Conservation (phyloP, 2,888 invertebrate genomes). For the Ditula angustiorana region DNA sequence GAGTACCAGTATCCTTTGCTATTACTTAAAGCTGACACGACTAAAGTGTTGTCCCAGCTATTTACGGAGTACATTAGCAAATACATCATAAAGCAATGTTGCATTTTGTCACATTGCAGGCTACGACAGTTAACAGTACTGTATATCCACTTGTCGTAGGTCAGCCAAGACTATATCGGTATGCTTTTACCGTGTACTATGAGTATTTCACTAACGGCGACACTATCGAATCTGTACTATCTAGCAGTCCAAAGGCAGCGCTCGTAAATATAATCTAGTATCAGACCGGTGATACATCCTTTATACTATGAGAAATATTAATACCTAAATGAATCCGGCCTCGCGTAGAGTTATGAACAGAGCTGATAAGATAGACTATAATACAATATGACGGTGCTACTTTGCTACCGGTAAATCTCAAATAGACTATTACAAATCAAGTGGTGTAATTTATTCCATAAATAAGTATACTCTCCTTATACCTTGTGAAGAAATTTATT, state of each 20-base stretch:
- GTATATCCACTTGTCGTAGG: constrained; percentile 52
- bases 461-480: constrained; percentile 6
- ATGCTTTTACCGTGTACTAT: constrained; percentile 50
- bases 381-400: constrained; percentile 38
- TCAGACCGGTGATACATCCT: constrained; percentile 71
- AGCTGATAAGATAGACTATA: constrained; percentile 59
- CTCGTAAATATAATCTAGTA: constrained; percentile 76
- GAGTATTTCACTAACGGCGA: constrained; percentile 58
- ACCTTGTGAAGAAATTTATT: constrained; percentile 9
- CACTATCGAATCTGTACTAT: constrained; percentile 64
- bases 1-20: neutral
- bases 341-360: constrained; percentile 69
- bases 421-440: constrained; percentile 20
- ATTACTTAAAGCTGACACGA: neutral
- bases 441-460: constrained; percentile 24
- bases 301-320: constrained; percentile 78
- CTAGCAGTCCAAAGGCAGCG: constrained; percentile 62
- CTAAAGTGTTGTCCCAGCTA: constrained; percentile 13
- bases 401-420: constrained; percentile 36
- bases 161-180: constrained; percentile 54
- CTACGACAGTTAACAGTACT: constrained; percentile 40
- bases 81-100: constrained; percentile 45
- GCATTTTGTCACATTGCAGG: constrained; percentile 44
- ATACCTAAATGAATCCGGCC: constrained; percentile 58
- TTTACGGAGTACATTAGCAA: constrained; percentile 41